Percentiles rank a stretch among this genome's conserved stretches.
phyloP scores from a whole-genome alignment of 2,797 vertebrate species.

The Mus spretus region DNA sequence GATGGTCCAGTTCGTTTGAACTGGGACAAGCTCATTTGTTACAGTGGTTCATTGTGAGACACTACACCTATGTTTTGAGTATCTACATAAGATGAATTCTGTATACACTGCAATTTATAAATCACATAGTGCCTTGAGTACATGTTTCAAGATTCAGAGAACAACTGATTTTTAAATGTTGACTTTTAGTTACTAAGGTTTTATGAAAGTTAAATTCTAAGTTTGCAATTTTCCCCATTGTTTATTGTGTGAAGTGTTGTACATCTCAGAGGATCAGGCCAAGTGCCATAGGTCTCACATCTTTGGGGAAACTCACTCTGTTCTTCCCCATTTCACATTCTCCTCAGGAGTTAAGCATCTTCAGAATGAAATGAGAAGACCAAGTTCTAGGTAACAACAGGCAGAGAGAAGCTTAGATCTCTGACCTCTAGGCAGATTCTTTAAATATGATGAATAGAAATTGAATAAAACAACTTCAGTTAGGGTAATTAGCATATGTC shows the following conservation, averaged over 20 bases:
- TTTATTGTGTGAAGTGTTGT: neutral
- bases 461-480: slow-evolving; percentile 10
- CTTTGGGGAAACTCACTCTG: neutral
- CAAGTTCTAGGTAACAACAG: neutral
- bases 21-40: neutral
- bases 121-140: neutral
- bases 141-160: slow-evolving; percentile 13
- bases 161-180: neutral
- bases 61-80: slow-evolving; percentile 18
- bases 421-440: neutral
- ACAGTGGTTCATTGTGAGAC: neutral
- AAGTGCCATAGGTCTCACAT: neutral
- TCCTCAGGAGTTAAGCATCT: neutral
- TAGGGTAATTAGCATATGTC: neutral
- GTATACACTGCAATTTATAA: neutral
- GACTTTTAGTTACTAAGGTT: slow-evolving; percentile 22
- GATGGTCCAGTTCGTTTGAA: slow-evolving; percentile 19
- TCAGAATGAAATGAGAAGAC: slow-evolving; percentile 36
- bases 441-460: slow-evolving; percentile 23
- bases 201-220: slow-evolving; percentile 37
- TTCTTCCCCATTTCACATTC: neutral
- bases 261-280: neutral
- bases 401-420: neutral
- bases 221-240: neutral
- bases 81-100: neutral